phyloP scores from a whole-genome alignment of 2,797 vertebrate genomes.

The Phoxinus dragarum region DNA sequence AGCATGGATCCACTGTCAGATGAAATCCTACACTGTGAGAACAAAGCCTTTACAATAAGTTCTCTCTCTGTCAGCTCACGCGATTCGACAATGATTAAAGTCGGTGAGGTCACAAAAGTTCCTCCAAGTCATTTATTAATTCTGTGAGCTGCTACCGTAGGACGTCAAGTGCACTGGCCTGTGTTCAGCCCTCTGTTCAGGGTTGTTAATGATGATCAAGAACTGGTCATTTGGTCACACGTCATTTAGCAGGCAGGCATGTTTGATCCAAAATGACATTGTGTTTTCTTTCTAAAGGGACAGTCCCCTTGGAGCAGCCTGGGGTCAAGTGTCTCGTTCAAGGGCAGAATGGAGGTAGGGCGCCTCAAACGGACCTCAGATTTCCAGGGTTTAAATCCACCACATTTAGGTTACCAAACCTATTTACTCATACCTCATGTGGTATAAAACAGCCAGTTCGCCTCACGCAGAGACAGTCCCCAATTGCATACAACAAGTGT shows the following conservation, averaged over 20 bases:
- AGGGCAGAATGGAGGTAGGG: conserved; percentile 13
- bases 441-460: background rate
- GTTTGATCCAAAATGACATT: conserved; percentile 14
- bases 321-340: conserved; percentile 5
- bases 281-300: background rate
- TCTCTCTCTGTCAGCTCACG: conserved; percentile 11
- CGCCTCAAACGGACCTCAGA: background rate
- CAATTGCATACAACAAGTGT: background rate
- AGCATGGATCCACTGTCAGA: background rate
- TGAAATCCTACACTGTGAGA: conserved; percentile 39
- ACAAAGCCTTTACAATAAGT: background rate
- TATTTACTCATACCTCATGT: background rate
- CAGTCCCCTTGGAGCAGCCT: background rate
- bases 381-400: conserved; percentile 1
- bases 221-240: conserved; percentile 28
- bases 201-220: conserved; percentile 30
- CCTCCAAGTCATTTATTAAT: conserved; percentile 46
- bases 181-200: conserved; percentile 1
- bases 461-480: background rate
- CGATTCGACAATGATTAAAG: conserved; percentile 45
- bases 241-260: conserved; percentile 27
- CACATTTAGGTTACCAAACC: no score
- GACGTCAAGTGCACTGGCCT: background rate
- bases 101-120: conserved; percentile 10
- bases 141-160: background rate